A percentile compares a stretch with the other conserved stretches of the same genome.
Conservation (phyloP, 2,797 vertebrate species). For the Spondyliosoma cantharus region DNA sequence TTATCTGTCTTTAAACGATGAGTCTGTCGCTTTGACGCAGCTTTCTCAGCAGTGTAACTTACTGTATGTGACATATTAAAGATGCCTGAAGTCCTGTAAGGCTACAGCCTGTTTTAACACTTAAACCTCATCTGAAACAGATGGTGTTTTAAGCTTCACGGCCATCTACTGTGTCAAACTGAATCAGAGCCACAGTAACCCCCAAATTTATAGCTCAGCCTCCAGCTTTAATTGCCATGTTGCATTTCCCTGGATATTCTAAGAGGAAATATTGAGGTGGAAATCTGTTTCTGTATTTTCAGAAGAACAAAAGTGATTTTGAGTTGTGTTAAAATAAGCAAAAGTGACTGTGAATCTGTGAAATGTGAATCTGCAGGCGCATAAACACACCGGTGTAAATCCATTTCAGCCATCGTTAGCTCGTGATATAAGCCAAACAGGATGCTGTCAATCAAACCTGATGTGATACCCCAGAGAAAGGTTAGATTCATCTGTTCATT, state of each 20-base stretch:
- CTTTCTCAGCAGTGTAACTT: background rate
- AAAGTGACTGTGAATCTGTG: background rate
- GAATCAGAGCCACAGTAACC: conserved; percentile 59
- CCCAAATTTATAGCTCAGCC: conserved; percentile 44
- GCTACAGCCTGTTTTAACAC: conserved; percentile 4
- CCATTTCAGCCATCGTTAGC: background rate
- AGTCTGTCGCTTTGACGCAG: conserved; percentile 7
- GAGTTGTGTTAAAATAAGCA: conserved; percentile 23
- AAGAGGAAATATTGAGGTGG: background rate
- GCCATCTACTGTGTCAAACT: conserved; percentile 57
- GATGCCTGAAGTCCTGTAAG: conserved; percentile 11
- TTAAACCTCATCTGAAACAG: conserved; percentile 43
- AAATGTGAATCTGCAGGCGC: conserved; percentile 12
- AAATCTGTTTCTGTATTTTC: conserved; percentile 36
- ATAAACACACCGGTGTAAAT: background rate
- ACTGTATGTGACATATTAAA: conserved; percentile 33
- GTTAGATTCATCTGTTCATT: background rate
- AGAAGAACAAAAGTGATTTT: conserved; percentile 7
- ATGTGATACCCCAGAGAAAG: background rate
- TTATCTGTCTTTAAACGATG: background rate
- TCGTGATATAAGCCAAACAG: background rate
- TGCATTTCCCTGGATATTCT: conserved; percentile 37
- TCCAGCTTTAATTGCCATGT: conserved; percentile 65
- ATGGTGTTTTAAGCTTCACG: conserved; percentile 50
- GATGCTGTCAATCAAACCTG: background rate